Evolutionary conservation across 2,888 invertebrate genomes (phyloP), one percentile per base, ranked within the genome.

Genomic region (Amblyjoppa proteus): DNA sequence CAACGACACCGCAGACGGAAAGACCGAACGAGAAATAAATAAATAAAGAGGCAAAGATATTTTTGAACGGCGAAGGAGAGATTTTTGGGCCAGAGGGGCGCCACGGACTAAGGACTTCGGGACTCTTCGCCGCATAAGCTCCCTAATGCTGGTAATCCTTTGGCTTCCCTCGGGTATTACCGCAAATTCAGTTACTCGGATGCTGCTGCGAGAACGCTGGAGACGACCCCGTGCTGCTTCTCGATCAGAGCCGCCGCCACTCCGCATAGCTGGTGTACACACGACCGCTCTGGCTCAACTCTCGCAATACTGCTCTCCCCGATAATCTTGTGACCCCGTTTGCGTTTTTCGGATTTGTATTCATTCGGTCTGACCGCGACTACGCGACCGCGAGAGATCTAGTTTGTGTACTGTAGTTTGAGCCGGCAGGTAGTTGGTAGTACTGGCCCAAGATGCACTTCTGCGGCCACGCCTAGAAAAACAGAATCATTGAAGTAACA

Each of bases 131-230:
- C 89, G 4, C 45, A 49, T 49, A 89, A 90, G 89, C 89, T 88
- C 86, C 86, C 90, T 93, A 93, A 93, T 91, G 74, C 92, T 88
- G 69, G 83, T 88, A 93, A 93, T 92, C 93, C 92, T 92, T 92
- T 93, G 91, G 91, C 92, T 92, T 92, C 88, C 80, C 85, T 85
- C 84, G 87, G 89, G 90, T 89, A 92, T 93, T 92, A 91, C 90
- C 86, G 91, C 89, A 91, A 91, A 92, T 91, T 88, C 91, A 91
- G 91, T 92, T 92, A 92, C 87, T 53, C 58, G 70, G 38, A 79
- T 82, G 74, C 28, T 41, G 61, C 75, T 77, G 75, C 85, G 58
- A 69, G 61, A 58, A 76, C 64, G 34, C 82, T 73, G 58, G 64
- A 77, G 34, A 49, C 71, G 51, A 83, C 68, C 80, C 83, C 76